Base-by-base conservation (phyloP, 2,888 invertebrate genomes). In the Caenorhabditis drosophilae region DNA sequence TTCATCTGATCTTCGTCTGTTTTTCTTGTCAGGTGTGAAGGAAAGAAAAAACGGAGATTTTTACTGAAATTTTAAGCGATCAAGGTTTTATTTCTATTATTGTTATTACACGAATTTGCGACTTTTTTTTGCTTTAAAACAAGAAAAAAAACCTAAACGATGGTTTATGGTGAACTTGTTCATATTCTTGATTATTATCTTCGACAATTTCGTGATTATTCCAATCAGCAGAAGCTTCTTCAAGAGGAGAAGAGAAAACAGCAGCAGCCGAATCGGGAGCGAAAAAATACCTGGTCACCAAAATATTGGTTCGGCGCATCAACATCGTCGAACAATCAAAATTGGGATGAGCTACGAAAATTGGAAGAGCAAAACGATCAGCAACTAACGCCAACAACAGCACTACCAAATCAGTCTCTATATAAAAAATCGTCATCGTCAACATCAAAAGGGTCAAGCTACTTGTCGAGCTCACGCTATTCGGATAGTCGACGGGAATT, bases 111-210 rank as follows among this genome's bases (percentile, higher is more conserved):
- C 12, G 6, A 6, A 31, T 9, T 31, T 31, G 7, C 12, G 31
- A n/a, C n/a, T n/a, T n/a, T n/a, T n/a, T n/a, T n/a, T n/a, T n/a
- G n/a, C n/a, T n/a, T n/a, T n/a, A n/a, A n/a, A n/a, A n/a, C n/a
- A n/a, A n/a, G n/a, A n/a, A n/a, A n/a, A n/a, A n/a, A n/a, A 31
- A 31, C 31, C 12, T 31, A 25, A 45, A 57, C 35, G 40, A 72
- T 62, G 60, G 67, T 73, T 35, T 73, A 73, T 51, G 53, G 63
- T 42, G 73, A 73, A 61, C 47, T 73, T 27, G 67, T 73, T 12
- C 73, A 73, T 25, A 64, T 73, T 51, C 56, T 73, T 35, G 73
- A 73, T 58, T 73, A 67, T 46, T 73, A 70, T 53, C 49, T 64
- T 16, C 54, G 60, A 31, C 53, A 67, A 25, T 20, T 58, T 36